Evolutionary conservation across 2,888 invertebrate genomes (phyloP), one percentile per base, ranked within the genome.

Genomic region (Eulithis prunata): DNA sequence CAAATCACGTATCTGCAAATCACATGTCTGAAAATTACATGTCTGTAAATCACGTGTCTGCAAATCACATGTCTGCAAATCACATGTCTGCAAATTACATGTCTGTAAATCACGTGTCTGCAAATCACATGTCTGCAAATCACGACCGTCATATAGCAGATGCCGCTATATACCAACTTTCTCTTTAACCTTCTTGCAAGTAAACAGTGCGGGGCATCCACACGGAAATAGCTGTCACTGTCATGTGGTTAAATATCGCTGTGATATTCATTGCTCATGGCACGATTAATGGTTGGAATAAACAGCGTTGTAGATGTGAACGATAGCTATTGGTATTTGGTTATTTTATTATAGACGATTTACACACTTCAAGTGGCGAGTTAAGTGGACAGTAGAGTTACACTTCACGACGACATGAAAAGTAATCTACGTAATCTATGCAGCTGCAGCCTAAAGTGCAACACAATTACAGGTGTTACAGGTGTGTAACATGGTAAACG

Each of bases 181-280:
- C 38, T 32, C n/a, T 7, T 13, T 43, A 56, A 60, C 56, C 51
- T 64, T 49, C 58, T 59, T 52, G 56, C 54, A 38, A 60, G 59
- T 56, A 64, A 59, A 64, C 64, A 64, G 58, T 41, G 46, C 12
- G 41, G 47, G 57, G 52, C 53, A 63, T 54, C 57, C 54, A 54
- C 38, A 54, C 54, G 64, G 64, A 64, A 64, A 59, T 49, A 36
- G 64, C 58, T 59, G 64, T 59, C 64, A 59, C 54, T 49, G 53
- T 46, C 60, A 49, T 54, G 64, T 55, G 58, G 64, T 49, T 64
- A 58, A 64, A 64, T 59, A 64, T 64, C 43, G 55, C 57, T 21
- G 41, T 62, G 41, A 32, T 58, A 58, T 63, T 63, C 47, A 64
- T 38, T 28, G 55, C 49, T 36, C 57, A 62, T 62, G 56, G 55